Evolutionary conservation across 1,140 invertebrate genomes (phyloP).

Genomic region (Acyrthosiphon pisum): DNA sequence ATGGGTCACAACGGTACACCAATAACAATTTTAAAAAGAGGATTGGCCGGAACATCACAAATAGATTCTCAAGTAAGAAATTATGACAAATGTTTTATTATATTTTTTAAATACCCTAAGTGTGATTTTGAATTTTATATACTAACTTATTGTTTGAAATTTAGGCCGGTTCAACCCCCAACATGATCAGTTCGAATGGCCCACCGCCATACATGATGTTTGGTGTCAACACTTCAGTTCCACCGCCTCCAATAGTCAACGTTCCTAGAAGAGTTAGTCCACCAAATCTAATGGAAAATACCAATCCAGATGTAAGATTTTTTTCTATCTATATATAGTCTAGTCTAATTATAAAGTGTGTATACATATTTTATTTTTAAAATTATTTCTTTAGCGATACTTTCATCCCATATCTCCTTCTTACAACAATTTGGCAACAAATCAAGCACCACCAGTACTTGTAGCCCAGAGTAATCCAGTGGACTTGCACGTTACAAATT

Average conservation of each 20-base stretch:
- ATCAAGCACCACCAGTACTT: conserved; percentile 17
- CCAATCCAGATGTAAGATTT: conserved; percentile 36
- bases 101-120: not conserved
- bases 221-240: conserved; percentile 59
- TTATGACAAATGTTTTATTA: not conserved
- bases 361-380: conserved; percentile 25
- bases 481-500: conserved; percentile 77
- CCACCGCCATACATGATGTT: conserved; percentile 51
- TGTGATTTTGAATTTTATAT: not conserved
- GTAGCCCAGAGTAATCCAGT: conserved; percentile 64
- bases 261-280: conserved; percentile 49
- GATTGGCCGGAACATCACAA: conserved; percentile 24
- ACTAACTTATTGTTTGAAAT: not conserved
- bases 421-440: conserved; percentile 46
- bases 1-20: conserved; percentile 36
- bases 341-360: not conserved
- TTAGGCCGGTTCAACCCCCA: conserved; percentile 37
- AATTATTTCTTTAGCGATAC: conserved; percentile 58
- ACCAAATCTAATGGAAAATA: conserved; percentile 26
- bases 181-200: conserved; percentile 45
- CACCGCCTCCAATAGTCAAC: conserved; percentile 59
- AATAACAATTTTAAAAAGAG: conserved; percentile 54
- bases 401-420: conserved; percentile 60
- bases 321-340: not conserved
- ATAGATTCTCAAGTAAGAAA: conserved; percentile 43